These are phyloP conservation scores for Drosophila teissieri DNA, from an alignment of 1,140 invertebrate genomes.

Conservation along the genomic window DNA sequence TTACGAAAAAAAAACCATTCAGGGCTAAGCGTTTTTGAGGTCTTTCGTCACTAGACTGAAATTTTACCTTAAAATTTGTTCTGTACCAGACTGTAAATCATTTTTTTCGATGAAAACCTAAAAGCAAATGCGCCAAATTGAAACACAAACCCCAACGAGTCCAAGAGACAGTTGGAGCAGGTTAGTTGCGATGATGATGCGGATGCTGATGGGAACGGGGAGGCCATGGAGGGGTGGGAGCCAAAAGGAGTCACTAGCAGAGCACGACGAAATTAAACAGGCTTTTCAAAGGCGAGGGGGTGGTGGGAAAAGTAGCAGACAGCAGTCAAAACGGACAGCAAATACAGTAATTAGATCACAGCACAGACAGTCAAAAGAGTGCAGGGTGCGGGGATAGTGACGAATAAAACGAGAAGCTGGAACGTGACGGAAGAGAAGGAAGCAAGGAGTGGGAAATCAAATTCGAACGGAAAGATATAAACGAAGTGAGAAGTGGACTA, in stretches of 20 bases:
- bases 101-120: conserved; percentile 44
- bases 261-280: conserved; percentile 42
- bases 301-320: conserved; percentile 27
- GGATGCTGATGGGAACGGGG: not conserved
- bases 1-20: not conserved
- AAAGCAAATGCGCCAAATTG: conserved; percentile 74
- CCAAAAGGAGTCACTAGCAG: conserved; percentile 14
- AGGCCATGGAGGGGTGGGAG: not conserved
- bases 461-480: not conserved
- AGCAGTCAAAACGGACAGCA: conserved; percentile 75
- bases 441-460: conserved; percentile 16
- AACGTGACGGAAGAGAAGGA: conserved; percentile 56
- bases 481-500: conserved; percentile 44
- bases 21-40: not conserved
- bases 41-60: not conserved
- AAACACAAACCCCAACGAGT: conserved; percentile 31
- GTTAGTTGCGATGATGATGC: conserved; percentile 10
- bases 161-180: conserved; percentile 14
- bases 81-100: not conserved
- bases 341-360: conserved; percentile 82
- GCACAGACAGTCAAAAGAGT: conserved; percentile 52
- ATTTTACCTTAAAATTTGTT: not conserved
- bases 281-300: conserved; percentile 17
- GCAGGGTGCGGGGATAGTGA: conserved; percentile 23
- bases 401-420: conserved; percentile 39